These are phyloP conservation scores for Gryllus longicercus DNA, from an alignment of 2,888 invertebrate genomes.

Conservation along the genomic window DNA sequence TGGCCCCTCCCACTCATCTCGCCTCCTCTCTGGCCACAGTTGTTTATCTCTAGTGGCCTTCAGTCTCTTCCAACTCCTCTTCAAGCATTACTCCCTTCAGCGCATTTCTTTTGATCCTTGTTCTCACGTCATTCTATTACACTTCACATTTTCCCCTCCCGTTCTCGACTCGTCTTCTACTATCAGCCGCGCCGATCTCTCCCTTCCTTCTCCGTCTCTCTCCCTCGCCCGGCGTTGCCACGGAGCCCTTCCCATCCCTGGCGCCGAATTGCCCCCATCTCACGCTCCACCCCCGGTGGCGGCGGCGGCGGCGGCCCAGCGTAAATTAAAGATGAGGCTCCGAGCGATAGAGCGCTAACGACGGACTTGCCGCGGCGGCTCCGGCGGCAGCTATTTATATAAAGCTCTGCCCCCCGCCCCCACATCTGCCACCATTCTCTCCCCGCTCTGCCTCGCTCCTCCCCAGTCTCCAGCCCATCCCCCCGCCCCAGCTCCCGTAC, in stretches of 20 bases:
- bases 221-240: background rate
- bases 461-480: too few relatives aligned
- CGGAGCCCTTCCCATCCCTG: too few relatives aligned
- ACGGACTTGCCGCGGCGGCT: background rate
- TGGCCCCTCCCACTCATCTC: too few relatives aligned
- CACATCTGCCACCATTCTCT: background rate
- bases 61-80: too few relatives aligned
- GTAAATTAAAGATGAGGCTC: conserved; percentile 17
- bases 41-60: too few relatives aligned
- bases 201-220: background rate
- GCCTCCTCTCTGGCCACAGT: too few relatives aligned
- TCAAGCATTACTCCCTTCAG: too few relatives aligned
- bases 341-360: conserved; percentile 17
- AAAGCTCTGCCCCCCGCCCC: background rate
- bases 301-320: background rate
- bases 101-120: too few relatives aligned
- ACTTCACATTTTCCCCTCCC: background rate
- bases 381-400: background rate
- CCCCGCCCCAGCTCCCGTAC: background rate
- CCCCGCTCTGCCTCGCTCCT: too few relatives aligned
- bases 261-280: background rate
- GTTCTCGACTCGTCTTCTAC: background rate
- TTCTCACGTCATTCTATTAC: too few relatives aligned
- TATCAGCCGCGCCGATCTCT: background rate
- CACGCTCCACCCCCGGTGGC: background rate